Percentiles rank a stretch among this genome's conserved stretches.
Conservation (phyloP, 2,113 vertebrate genomes). For the Lophochroa leadbeateri region DNA sequence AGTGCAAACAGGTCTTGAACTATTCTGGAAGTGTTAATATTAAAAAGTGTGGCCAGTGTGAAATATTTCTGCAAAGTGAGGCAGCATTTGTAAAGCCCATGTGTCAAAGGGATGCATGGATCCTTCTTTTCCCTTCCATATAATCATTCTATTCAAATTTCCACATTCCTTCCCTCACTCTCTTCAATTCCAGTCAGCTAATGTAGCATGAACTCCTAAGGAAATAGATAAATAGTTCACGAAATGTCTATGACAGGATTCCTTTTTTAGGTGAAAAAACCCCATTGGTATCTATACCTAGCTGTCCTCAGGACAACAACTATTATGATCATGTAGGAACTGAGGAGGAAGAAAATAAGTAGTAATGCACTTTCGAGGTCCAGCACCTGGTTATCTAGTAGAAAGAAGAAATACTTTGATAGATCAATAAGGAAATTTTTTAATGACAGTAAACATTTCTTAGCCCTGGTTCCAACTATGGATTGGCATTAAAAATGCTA, state of each 20-base stretch:
- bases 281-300: background rate
- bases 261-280: background rate
- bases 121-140: background rate
- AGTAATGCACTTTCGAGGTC: background rate
- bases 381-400: background rate
- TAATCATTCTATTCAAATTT: background rate
- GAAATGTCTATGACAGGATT: background rate
- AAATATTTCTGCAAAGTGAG: background rate
- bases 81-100: background rate
- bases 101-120: background rate
- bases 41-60: background rate
- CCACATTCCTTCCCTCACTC: background rate
- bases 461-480: background rate
- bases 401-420: background rate
- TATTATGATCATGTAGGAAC: background rate
- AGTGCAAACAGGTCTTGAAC: background rate
- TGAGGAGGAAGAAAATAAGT: background rate
- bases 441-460: background rate
- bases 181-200: background rate
- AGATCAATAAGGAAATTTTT: constrained; percentile 3
- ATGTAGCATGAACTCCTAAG: background rate
- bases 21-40: background rate
- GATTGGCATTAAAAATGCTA: background rate
- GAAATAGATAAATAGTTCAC: background rate
- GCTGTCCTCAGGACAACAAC: background rate